Base-by-base conservation (phyloP, 2,113 vertebrate genomes). In the Nycticebus coucang region DNA sequence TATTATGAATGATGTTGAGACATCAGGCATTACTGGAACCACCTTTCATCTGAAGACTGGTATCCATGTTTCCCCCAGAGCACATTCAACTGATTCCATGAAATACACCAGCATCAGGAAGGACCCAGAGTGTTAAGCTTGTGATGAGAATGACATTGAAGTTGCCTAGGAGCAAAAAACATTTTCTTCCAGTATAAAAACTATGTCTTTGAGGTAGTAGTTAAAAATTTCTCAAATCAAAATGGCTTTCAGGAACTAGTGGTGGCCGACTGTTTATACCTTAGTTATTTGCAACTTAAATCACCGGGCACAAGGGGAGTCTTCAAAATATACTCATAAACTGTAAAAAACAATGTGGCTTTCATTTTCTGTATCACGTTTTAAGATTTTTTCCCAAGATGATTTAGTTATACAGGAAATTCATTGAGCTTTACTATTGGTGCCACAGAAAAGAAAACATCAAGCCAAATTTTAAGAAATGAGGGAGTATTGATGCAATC, bases 201-300 rank as follows among this genome's bases (percentile, higher is more conserved):
- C 87, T 94, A 72, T 53, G 55, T 89, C 95, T 96, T 90, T 93
- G 92, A 94, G 82, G 78, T 60, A 91, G 71, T 71, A 93, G 89
- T 97, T 97, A 98, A 98, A 85, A 95, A 94, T 6, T 82, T 53
- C 60, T 97, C 95, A 85, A 81, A 95, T 95, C 77, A 97, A 98
- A 97, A 80, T 33, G 86, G 50, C 53, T 97, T 87, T 89, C 86
- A 95, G 93, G 93, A 97, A 87, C 45, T 95, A 33, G 50, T 95
- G 91, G 22, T 75, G 82, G 30, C 87, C 60, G 15, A 79, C 91
- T 95, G 92, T 84, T 91, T 60, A 60, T 28, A 96, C 50, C 26
- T 85, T n/a, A 86, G 96, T 24, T 78, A 1, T 53, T 33, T 79
- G 35, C 28, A 55, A 95, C 8, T 74, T 86, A 95, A 72, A 64